These are phyloP conservation scores for Elephantulus edwardii DNA, from an alignment of 2,113 vertebrate genomes.

Conservation along the genomic window DNA sequence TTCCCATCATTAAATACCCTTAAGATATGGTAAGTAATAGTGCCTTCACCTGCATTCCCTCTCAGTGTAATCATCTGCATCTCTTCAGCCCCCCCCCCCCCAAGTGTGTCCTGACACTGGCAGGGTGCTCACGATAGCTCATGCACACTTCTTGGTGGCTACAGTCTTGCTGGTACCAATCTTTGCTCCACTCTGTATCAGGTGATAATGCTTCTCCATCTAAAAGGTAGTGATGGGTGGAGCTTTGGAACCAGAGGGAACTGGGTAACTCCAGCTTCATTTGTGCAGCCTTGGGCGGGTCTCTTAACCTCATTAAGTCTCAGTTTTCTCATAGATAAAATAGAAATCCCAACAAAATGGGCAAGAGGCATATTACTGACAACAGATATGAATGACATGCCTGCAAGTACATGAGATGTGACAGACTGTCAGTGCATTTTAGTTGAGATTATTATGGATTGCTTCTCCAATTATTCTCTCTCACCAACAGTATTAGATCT, in stretches of 20 bases:
- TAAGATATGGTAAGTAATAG: neutral
- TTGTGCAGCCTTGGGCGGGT: neutral
- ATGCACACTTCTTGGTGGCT: neutral
- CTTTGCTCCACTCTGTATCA: neutral
- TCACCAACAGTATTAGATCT: neutral
- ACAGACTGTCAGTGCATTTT: neutral
- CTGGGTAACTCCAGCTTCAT: neutral
- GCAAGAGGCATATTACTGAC: neutral
- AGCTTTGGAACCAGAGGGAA: neutral
- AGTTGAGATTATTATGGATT: neutral
- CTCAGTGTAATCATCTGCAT: neutral
- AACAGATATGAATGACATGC: neutral
- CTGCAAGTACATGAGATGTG: neutral
- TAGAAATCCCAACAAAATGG: neutral
- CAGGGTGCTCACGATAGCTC: neutral
- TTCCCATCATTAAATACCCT: neutral
- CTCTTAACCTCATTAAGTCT: neutral
- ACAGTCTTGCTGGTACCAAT: neutral
- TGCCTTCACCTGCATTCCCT: neutral
- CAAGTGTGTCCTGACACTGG: neutral
- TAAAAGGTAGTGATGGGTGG: neutral
- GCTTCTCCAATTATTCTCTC: neutral
- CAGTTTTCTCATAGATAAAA: constrained; percentile 6
- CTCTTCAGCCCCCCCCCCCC: neutral
- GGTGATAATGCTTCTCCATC: neutral